Percentiles rank a stretch among this genome's conserved stretches.
phyloP scores from a whole-genome alignment of 2,797 vertebrate species.

The Tauraco hartlaubi region DNA sequence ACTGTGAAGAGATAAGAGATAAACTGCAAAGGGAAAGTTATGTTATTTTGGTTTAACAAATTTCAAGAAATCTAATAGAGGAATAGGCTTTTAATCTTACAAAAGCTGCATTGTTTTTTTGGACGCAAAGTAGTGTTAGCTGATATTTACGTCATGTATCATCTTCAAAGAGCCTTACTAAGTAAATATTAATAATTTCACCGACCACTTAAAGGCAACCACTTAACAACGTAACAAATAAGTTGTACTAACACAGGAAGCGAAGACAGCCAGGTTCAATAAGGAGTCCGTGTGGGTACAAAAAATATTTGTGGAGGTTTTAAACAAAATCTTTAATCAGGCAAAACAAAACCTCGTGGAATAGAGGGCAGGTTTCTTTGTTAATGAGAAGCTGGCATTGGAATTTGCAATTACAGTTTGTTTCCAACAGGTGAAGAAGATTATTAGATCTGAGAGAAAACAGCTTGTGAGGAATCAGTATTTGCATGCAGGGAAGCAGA shows the following conservation, averaged over 20 bases:
- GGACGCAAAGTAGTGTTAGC: background rate
- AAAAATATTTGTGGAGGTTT: constrained; percentile 33
- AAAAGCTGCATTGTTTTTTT: constrained; percentile 1
- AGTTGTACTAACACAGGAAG: constrained; percentile 20
- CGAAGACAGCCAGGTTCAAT: constrained; percentile 36
- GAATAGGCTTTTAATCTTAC: background rate
- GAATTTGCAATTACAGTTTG: background rate
- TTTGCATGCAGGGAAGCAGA: background rate
- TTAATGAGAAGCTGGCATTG: constrained; percentile 15
- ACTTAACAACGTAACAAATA: constrained; percentile 31
- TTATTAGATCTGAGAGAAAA: background rate
- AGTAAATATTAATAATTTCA: constrained; percentile 56
- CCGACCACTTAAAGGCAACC: constrained; percentile 41
- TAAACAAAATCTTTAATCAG: constrained; percentile 39
- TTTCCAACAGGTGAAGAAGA: constrained; percentile 35
- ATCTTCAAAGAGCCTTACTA: constrained; percentile 39
- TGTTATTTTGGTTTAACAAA: background rate
- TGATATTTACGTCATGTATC: constrained; percentile 37
- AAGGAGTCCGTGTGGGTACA: background rate
- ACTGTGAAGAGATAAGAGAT: constrained; percentile 11
- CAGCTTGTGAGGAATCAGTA: background rate
- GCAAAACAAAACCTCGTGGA: background rate
- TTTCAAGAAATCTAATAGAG: background rate
- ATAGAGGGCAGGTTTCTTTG: background rate
- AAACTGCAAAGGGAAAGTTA: background rate